Evolutionary conservation across 2,797 vertebrate genomes (phyloP), one percentile per base, ranked within the genome.

Genomic region (Sebastes flavidus): DNA sequence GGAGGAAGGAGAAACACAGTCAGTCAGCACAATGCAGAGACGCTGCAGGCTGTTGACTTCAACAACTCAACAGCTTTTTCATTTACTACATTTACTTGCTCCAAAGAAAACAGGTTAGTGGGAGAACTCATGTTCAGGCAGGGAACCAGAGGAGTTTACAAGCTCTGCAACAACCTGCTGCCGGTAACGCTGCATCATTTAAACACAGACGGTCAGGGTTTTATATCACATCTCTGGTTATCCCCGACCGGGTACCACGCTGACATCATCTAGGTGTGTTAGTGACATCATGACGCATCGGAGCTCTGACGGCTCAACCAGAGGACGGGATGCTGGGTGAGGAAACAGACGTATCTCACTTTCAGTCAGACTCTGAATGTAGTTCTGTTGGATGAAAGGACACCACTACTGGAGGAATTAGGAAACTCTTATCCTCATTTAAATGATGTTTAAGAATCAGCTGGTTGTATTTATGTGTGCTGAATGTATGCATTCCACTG

Each of bases 21-120:
- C 55, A 65, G 76, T 63, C 81, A 84, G 77, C 68, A 78, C 62
- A 77, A 66, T 58, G 63, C 16, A 61, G 46, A 75, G 69, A 68
- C 73, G 70, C 78, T 75, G 59, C 46, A 77, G 79, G 85, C 32
- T 61, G 65, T 80, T 62, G 68, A 86, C 67, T 82, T 73, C 38
- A 60, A 81, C 75, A 77, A 34, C 73, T 81, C n/a, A 70, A 56
- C 4, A 27, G 42, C 58, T 72, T 80, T 83, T 75, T 72, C 22
- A 54, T 72, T 82, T 38, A 52, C 11, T 20, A 62, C 62, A 70
- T 66, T 82, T 38, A 58, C 55, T 75, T 61, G 58, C 24, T 61
- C 29, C 14, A 8, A 58, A 55, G 32, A 78, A 80, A 82, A 72
- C 38, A 42, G 29, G 60, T 65, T 72, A 52, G 55, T 62, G n/a